Percentiles rank a stretch among this genome's conserved stretches.
Conservation (phyloP, 2,888 invertebrate genomes). For the Zygogramma bicolorata region DNA sequence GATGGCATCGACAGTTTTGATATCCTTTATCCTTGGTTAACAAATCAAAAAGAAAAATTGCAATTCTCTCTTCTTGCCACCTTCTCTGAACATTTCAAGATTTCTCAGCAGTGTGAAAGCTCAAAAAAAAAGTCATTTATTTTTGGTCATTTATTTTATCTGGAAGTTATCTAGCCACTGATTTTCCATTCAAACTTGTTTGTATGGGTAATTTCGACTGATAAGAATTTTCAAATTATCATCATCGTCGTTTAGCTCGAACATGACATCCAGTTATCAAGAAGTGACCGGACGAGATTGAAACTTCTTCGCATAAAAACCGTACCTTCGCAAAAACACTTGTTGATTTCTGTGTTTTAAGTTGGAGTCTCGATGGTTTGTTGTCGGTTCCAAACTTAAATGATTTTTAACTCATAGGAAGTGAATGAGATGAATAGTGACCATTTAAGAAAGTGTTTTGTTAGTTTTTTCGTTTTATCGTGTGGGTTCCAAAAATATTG, state of each 20-base stretch:
- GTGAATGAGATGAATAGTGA: constrained; percentile 20
- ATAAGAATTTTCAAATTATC: neutral
- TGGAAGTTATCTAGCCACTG: neutral
- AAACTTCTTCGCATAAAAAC: neutral
- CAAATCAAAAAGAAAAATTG: too few species aligned
- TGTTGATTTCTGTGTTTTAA: neutral
- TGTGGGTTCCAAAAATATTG: constrained; percentile 27
- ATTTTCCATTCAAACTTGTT: too few species aligned
- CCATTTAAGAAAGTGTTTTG: constrained; percentile 4
- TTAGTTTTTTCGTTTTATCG: constrained; percentile 26
- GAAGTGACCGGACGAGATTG: neutral
- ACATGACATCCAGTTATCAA: neutral
- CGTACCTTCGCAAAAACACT: neutral
- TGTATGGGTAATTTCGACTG: neutral
- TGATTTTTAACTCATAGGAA: neutral
- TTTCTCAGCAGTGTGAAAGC: too few species aligned
- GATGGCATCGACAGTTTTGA: too few species aligned
- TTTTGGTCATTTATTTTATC: too few species aligned
- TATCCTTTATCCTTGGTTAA: too few species aligned
- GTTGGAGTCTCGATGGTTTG: too few species aligned
- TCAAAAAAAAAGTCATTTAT: too few species aligned
- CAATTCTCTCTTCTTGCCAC: too few species aligned
- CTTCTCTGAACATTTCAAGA: too few species aligned
- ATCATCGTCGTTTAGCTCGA: neutral
- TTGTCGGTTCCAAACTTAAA: neutral